Evolutionary conservation across 2,888 invertebrate species (phyloP), one percentile per base, ranked within the genome.

Genomic region (Zaprionus lineosus): DNA sequence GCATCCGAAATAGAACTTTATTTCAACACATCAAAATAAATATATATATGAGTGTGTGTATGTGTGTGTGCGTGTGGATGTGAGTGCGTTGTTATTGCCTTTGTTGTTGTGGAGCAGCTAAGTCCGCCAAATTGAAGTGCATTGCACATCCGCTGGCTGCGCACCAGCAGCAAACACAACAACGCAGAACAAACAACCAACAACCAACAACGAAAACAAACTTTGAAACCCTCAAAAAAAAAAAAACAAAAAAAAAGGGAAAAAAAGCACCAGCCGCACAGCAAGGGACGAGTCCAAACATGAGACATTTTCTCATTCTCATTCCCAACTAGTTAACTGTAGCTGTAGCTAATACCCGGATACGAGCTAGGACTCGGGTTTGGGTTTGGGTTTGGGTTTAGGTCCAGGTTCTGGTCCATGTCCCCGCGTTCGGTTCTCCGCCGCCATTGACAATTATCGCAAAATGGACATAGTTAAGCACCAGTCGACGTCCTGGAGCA

Each of bases 1-100:
- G 31, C 48, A 12, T 40, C 48, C 29, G 41, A 78, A 78, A 78
- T 84, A 78, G 85, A 78, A 59, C 57, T 59, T 29, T 41, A 72
- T 78, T 83, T 82, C 83, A 71, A 78, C 72, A 78, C 64, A 67
- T 57, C 48, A n/a, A n/a, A n/a, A n/a, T n/a, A n/a, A n/a, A n/a
- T 46, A 6, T 33, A 6, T 24, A 8, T 24, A 6, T 24, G 2
- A 8, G 24, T 24, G 6, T 24, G 24, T 24, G 24, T 40, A 4
- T 15, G 8, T 12, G 9, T 31, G 19, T 19, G 19, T 28, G 8
- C 3, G 36, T 36, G 19, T 19, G 19, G 3, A 5, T 19, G 19
- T 19, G 19, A n/a, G 5, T 39, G 14, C 3, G 9, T 24, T 40
- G 16, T 21, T 28, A 24, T 63, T 52, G n/a, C n/a, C n/a, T n/a